Base-by-base conservation (phyloP, 2,888 invertebrate species). In the Malachius bipustulatus region DNA sequence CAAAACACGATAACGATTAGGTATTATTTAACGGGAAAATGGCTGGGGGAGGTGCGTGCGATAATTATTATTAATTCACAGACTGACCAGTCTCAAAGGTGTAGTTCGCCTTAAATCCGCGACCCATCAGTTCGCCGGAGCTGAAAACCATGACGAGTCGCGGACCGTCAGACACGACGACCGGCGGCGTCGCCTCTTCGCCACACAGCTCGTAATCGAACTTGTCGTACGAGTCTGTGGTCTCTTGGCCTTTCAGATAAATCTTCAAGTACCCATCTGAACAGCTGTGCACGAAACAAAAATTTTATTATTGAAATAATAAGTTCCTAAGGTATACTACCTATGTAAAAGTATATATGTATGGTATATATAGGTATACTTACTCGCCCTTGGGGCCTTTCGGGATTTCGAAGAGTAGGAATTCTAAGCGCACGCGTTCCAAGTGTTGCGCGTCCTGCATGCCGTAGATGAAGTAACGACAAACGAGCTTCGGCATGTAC, bases 401-500 rank as follows among this genome's bases (percentile, higher is more conserved):
- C 34, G 91, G 87, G 67, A 96, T 89, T 60, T 85, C 82, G 68
- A 94, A 91, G 60, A 78, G 77, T 45, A 76, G 71, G 64, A 96
- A 94, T 56, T 84, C 81, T 49, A 96, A 70, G 47, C 82, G 77
- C 44, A 94, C 93, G 57, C 93, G 77, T 66, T 97, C 96, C 60
- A 96, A 75, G 66, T 93, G 84, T 63, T 94, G 91, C 44, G 83
- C 80, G 68, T 97, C 96, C 69, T 96, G 91, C 77, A 97, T 84
- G 54, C 94, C 94, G 66, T 96, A 96, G 65, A 97, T 83, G 71
- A 91, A 94, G 71, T 94, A 96, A 64, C 89, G 83, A 71, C 96
- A 97, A 51, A 93, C 90, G 62, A 91, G 82, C 71, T 94, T 91
- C 54, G 83, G 83, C 66, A 91, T 85, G 72, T 93, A 94, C 47